Conservation (phyloP, 2,113 vertebrate genomes). For the Dromaius novaehollandiae region DNA sequence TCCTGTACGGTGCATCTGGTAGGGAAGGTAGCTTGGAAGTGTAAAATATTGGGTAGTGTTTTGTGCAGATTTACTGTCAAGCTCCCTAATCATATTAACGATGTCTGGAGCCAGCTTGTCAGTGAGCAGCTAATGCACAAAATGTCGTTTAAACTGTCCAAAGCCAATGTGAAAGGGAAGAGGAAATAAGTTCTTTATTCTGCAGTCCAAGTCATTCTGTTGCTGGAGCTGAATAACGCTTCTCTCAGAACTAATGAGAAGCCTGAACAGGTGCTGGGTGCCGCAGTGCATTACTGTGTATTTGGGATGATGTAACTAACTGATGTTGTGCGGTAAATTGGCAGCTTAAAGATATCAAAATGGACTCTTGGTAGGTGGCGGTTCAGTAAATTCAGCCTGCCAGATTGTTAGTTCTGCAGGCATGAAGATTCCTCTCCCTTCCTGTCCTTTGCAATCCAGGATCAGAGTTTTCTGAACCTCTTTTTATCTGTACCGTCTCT, state of each 20-base stretch:
- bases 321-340: neutral
- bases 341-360: neutral
- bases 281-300: neutral
- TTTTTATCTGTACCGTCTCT: neutral
- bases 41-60: neutral
- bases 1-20: slow-evolving; percentile 32
- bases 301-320: neutral
- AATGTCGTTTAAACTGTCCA: neutral
- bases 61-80: neutral
- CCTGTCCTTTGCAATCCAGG: neutral
- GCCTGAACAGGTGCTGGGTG: neutral
- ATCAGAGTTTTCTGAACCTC: neutral
- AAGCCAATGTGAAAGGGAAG: neutral
- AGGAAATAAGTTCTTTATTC: neutral
- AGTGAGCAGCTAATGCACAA: neutral
- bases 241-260: neutral
- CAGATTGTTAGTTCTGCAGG: neutral
- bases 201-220: neutral
- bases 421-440: neutral
- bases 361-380: neutral
- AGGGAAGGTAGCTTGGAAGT: slow-evolving; percentile 24
- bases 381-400: neutral
- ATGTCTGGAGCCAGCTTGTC: slow-evolving; percentile 32
- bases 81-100: neutral
- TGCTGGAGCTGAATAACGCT: neutral